phyloP scores from a whole-genome alignment of 2,888 invertebrate genomes.

The Podotricha telesiphe region DNA sequence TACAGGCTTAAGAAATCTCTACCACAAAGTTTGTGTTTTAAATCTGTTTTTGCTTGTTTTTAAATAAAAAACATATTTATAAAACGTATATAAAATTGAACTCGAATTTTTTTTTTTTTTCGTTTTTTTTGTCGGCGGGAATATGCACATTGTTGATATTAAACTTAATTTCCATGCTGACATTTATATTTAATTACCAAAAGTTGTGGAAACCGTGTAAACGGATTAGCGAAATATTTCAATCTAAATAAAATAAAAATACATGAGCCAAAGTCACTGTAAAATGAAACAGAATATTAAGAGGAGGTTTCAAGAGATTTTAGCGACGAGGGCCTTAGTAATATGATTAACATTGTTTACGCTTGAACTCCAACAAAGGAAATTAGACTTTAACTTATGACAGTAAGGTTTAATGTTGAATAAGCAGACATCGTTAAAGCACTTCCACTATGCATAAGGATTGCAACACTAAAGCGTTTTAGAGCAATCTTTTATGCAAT shows the following conservation, averaged over 20 bases:
- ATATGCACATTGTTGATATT: too few relatives aligned
- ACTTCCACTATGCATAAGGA: constrained; percentile 6
- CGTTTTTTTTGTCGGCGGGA: too few relatives aligned
- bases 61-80: too few relatives aligned
- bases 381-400: neutral
- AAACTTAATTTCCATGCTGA: too few relatives aligned
- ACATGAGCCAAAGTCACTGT: neutral
- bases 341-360: constrained; percentile 16
- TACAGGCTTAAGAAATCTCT: too few relatives aligned
- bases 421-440: neutral
- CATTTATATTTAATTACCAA: too few relatives aligned
- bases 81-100: too few relatives aligned
- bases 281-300: constrained; percentile 8
- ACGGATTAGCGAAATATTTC: too few relatives aligned
- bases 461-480: constrained; percentile 15
- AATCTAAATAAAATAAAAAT: neutral
- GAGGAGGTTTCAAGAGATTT: neutral
- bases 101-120: too few relatives aligned
- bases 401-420: neutral
- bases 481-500: constrained; percentile 7
- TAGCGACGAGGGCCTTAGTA: neutral
- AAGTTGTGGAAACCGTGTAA: too few relatives aligned
- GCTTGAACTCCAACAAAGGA: neutral
- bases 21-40: too few relatives aligned
- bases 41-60: too few relatives aligned